Evolutionary conservation across 1,140 invertebrate genomes (phyloP), one percentile per base, ranked within the genome.

Genomic region (Diplogasteroides magnus): DNA sequence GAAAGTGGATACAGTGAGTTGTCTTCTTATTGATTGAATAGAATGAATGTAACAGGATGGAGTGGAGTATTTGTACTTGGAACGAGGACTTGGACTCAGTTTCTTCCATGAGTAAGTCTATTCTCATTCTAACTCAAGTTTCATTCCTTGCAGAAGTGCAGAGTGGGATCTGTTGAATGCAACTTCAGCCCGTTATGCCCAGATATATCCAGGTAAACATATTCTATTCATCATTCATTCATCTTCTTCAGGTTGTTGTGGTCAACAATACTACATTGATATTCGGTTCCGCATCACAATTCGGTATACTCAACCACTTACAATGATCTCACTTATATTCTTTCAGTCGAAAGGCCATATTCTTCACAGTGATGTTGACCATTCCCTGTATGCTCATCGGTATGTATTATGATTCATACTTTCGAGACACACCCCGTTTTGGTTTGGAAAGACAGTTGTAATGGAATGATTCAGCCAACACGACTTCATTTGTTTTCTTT

Each of bases 281-380:
- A 97, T 98, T 79, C 97, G 93, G 27, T 98, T 97, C 85, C 95
- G 95, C 84, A 94, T 98, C 76, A 96, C 92, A 19, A 48, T 48
- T 11, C 6, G 37, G 37, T 48, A n/a, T n/a, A n/a, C n/a, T n/a
- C n/a, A n/a, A n/a, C n/a, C n/a, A n/a, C n/a, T n/a, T n/a, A n/a
- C n/a, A n/a, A n/a, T n/a, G n/a, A n/a, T n/a, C n/a, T n/a, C n/a
- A n/a, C n/a, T n/a, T n/a, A n/a, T n/a, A n/a, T n/a, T n/a, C n/a
- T 11, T 91, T 98, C 88, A 86, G 94, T 73, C 87, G 94, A 73
- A 95, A 96, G 85, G 94, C 93, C 1, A 87, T 96, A 31, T 97
- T 97, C 87, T 97, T 96, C 85, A 94, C 93, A 0, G 93, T 96
- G 66, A 96, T 95, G 85, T 89, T 96, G 76, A 94, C 95, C 81